A percentile compares a stretch with the other conserved stretches of the same genome.
Evolutionary conservation across 2,113 vertebrate species (phyloP).

Genomic region (Columba janthina): DNA sequence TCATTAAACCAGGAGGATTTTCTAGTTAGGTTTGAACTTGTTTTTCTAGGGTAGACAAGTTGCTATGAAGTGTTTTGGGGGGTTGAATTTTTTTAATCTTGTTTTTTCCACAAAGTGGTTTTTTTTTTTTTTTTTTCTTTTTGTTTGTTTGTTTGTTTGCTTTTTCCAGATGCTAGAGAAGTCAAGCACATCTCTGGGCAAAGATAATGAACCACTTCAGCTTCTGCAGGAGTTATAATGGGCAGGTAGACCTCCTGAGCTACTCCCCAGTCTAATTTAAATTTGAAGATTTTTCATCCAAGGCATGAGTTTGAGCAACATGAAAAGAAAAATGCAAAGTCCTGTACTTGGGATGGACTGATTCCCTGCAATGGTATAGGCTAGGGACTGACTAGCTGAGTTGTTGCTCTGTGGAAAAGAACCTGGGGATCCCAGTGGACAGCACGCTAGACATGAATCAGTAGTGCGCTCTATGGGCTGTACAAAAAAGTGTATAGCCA

Average conservation of each 20-base stretch:
- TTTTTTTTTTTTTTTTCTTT: not conserved
- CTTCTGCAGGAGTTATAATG: not conserved
- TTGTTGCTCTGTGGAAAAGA: not conserved
- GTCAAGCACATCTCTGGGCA: not conserved
- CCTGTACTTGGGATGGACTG: not conserved
- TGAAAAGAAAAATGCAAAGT: not conserved
- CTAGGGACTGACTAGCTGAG: not conserved
- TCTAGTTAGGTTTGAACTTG: not conserved
- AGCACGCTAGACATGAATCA: not conserved
- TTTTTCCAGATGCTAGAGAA: not conserved
- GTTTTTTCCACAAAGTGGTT: not conserved
- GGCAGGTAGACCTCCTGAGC: not conserved
- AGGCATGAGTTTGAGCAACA: not conserved
- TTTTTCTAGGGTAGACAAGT: not conserved
- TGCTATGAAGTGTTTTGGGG: not conserved
- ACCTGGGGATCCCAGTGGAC: not conserved
- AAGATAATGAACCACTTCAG: not conserved
- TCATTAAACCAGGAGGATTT: not conserved
- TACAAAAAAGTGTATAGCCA: not conserved
- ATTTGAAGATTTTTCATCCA: not conserved
- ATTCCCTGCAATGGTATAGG: not conserved
- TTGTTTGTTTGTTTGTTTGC: not conserved
- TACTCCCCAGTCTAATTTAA: not conserved
- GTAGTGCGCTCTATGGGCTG: not conserved
- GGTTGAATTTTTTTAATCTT: not conserved